phyloP scores from a whole-genome alignment of 2,888 invertebrate genomes.

The Poecilus cupreus region DNA sequence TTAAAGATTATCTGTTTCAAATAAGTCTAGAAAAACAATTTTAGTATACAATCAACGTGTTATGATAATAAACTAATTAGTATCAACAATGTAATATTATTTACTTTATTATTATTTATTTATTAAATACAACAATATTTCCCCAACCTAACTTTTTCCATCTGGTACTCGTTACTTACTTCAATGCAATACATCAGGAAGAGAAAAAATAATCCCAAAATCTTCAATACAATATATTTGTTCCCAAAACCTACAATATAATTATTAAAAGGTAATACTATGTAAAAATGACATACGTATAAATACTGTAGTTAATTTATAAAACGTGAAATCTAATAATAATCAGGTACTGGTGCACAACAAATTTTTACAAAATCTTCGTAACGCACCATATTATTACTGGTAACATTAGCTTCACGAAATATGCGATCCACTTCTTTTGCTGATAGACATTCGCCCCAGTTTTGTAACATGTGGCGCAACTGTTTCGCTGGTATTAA shows the following conservation, averaged over 20 bases:
- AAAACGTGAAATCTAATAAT: constrained; percentile 78
- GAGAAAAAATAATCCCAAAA: neutral
- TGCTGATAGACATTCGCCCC: constrained; percentile 91
- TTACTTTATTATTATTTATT: too few relatives aligned
- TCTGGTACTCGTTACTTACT: neutral
- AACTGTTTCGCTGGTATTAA: constrained; percentile 88
- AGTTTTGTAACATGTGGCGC: constrained; percentile 88
- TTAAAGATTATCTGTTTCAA: too few relatives aligned
- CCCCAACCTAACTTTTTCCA: neutral
- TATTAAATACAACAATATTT: too few relatives aligned
- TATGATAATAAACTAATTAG: too few relatives aligned
- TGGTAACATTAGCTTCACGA: constrained; percentile 90
- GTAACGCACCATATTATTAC: constrained; percentile 87
- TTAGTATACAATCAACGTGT: too few relatives aligned
- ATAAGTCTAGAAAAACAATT: too few relatives aligned
- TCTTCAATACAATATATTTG: constrained; percentile 36
- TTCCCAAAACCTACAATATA: constrained; percentile 35
- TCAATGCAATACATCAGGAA: neutral
- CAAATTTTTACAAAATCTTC: constrained; percentile 95
- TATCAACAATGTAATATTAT: too few relatives aligned
- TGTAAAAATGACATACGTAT: constrained; percentile 43
- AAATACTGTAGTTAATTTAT: constrained; percentile 16
- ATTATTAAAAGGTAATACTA: constrained; percentile 36
- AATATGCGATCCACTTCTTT: constrained; percentile 92
- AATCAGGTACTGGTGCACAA: constrained; percentile 94